Evolutionary conservation across 1,140 invertebrate species (phyloP), one percentile per base, ranked within the genome.

Genomic region (Zaprionus vittiger): DNA sequence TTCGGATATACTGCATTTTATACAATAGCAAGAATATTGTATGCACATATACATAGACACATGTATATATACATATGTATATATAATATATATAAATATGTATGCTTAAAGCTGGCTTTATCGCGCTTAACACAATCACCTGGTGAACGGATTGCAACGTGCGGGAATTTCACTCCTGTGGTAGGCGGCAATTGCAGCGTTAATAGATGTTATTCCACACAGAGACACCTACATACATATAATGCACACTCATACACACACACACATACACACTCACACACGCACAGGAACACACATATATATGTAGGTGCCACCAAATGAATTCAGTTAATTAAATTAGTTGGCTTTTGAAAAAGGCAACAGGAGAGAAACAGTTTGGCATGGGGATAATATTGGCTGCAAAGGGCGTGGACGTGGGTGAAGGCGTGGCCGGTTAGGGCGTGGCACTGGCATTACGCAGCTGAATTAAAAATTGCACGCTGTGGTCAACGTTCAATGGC

Each of bases 281-380:
- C 37, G 28, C 67, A 28, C 26, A 56, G 26, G 14, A n/a, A 44
- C 12, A 31, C 49, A 31, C 12, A 49, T n/a, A 38, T 54, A n/a
- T n/a, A n/a, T n/a, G n/a, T n/a, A 26, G 71, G 20, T 38, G 62
- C 73, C 68, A 41, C 83, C 73, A 85, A 85, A 86, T 85, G 83
- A 85, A 86, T 85, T 86, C 83, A 86, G 86, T 86, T 86, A 86
- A 86, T 86, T 86, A 80, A 86, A 86, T 86, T 86, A 86, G 79
- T 72, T 68, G 55, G 41, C 38, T 41, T 41, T 41, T n/a, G 38
- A 5, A 57, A 76, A 80, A 75, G 47, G 61, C 79, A 78, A 52
- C 54, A 60, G 70, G 77, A 76, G 62, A 37, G 26, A 26, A 28
- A 44, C 34, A 22, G 59, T 20, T 31, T 38, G 41, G 20, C 28